Evolutionary conservation across 1,140 invertebrate genomes (phyloP).

Genomic region (Yoshiicerus persimilis): DNA sequence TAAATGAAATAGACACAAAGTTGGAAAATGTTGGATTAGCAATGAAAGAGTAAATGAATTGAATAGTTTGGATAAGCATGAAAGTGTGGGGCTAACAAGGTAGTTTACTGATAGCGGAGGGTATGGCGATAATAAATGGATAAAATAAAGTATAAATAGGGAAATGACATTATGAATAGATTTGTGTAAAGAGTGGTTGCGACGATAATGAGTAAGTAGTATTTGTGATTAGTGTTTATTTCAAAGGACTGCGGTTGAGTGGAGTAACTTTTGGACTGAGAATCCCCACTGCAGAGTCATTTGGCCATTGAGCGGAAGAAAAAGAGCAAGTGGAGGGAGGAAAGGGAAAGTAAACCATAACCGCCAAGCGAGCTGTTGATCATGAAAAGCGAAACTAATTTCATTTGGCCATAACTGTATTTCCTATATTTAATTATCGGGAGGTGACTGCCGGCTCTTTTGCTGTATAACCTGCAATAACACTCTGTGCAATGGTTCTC

Average conservation of each 20-base stretch:
- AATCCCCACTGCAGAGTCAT: not conserved
- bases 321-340: not conserved
- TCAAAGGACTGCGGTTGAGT: not conserved
- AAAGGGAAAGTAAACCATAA: not conserved
- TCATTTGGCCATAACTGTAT: conserved; percentile 28
- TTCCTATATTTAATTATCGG: conserved; percentile 34
- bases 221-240: not conserved
- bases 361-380: conserved; percentile 19
- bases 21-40: too few species aligned
- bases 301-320: not conserved
- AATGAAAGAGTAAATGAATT: too few species aligned
- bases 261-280: not conserved
- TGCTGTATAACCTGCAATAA: not conserved
- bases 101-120: too few species aligned
- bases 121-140: too few species aligned
- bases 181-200: too few species aligned
- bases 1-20: too few species aligned
- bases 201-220: too few species aligned
- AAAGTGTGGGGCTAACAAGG: too few species aligned
- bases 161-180: too few species aligned
- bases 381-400: conserved; percentile 31
- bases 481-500: conserved; percentile 21
- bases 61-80: too few species aligned
- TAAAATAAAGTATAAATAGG: too few species aligned
- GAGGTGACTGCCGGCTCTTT: not conserved